Base-by-base conservation (phyloP, 2,797 vertebrate species). In the Coreius guichenoti region DNA sequence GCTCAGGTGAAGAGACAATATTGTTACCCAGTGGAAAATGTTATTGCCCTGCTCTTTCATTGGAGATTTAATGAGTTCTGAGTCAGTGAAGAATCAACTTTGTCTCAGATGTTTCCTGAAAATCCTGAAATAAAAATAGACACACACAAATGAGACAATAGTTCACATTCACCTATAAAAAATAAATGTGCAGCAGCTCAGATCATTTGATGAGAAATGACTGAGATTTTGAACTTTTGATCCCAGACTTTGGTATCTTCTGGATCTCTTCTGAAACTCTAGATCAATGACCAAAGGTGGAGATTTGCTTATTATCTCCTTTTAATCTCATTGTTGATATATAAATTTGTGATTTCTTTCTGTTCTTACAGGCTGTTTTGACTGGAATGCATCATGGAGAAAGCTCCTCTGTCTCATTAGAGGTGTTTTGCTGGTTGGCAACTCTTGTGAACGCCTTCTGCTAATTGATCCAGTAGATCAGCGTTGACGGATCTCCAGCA, bases 391-490 rank as follows among this genome's bases (percentile, higher is more conserved):
- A 26, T 45, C 69, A 54, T 33, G 26, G 17, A 33, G 47, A 75
- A 54, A 54, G 72, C 17, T 51, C 17, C 29, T 51, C 26, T 51
- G 26, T 6, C 3, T 75, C 47, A 54, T 75, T 29, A 9, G 47
- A 51, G 29, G 29, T 29, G 49, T 82, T 82, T 77, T 49, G 23
- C 7, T 39, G 1, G 14, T 63, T 23, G 16, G 12, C 14, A 5
- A 33, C 67, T 26, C n/a, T 13, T 77, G 61, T 63, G 43, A 43
- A 21, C 21, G 17, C 63, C 49, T 79, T 6, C 74, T 74, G 82
- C 87, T 91, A 83, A 89, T 70, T 82, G 86, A 92, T 92, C 85
- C 91, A 90, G 90, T 90, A 89, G 90, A 86, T 88, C 68, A 77
- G 85, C 3, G 77, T 82, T 87, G 91, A 90, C 83, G 61, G 14